These are phyloP conservation scores for Chymomyza amoena DNA, from an alignment of 2,888 invertebrate genomes.

Conservation along the genomic window DNA sequence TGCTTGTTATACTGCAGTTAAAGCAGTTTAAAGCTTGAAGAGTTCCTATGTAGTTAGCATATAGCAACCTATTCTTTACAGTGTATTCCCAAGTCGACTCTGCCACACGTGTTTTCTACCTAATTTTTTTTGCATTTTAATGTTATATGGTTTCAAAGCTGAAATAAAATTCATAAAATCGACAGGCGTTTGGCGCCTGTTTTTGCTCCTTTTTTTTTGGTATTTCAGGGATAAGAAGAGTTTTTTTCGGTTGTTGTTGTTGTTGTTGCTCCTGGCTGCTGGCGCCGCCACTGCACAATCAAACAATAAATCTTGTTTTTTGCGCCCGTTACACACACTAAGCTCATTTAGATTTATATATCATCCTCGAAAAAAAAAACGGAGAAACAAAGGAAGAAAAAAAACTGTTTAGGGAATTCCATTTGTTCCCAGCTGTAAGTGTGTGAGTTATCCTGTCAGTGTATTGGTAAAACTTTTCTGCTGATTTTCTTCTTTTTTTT, in stretches of 20 bases:
- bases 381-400: neutral
- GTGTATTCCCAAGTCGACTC: too few species aligned
- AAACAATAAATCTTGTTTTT: slow-evolving; percentile 65
- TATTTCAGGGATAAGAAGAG: neutral
- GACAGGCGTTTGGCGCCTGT: slow-evolving; percentile 46
- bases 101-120: too few species aligned
- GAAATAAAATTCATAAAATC: slow-evolving; percentile 67
- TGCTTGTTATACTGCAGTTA: too few species aligned
- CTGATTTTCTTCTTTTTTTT: slow-evolving; percentile 14
- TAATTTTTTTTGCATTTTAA: slow-evolving; percentile 34
- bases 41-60: too few species aligned
- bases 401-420: slow-evolving; percentile 56
- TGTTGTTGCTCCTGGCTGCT: slow-evolving; percentile 27
- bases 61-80: too few species aligned
- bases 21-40: too few species aligned
- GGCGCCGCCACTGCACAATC: slow-evolving; percentile 45
- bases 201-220: slow-evolving; percentile 13
- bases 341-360: slow-evolving; percentile 71
- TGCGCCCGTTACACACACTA: slow-evolving; percentile 49
- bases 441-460: neutral
- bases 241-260: neutral
- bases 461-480: slow-evolving; percentile 12
- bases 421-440: slow-evolving; percentile 30
- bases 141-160: slow-evolving; percentile 65
- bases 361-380: slow-evolving; percentile 12